Percentiles rank a stretch among this genome's conserved stretches.
Conservation (phyloP, 1,140 invertebrate genomes). For the Brachystomella parvula region DNA sequence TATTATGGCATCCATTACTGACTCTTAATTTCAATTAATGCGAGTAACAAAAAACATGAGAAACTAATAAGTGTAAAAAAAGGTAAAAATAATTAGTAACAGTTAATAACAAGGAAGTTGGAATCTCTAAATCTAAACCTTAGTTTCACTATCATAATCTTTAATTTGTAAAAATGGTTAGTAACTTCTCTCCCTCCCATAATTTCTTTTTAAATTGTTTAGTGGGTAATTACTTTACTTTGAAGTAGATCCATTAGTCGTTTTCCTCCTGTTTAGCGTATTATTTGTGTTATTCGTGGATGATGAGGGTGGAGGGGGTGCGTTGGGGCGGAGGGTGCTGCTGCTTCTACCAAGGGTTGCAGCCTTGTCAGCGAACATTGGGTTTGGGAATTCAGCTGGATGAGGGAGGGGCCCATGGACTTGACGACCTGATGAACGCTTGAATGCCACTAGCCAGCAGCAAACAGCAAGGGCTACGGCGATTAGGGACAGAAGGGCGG, state of each 20-base stretch:
- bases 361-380: constrained; percentile 46
- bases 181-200: not conserved
- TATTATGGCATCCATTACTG: constrained; percentile 12
- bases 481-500: constrained; percentile 78
- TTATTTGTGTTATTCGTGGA: not conserved
- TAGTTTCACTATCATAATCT: not conserved
- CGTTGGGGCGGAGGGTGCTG: not conserved
- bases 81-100: not conserved
- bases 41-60: not conserved
- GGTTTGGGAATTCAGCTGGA: constrained; percentile 89
- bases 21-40: not conserved
- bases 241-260: not conserved
- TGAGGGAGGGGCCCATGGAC: constrained; percentile 76
- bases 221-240: not conserved
- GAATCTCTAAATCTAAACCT: not conserved
- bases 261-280: not conserved
- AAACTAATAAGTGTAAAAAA: not conserved
- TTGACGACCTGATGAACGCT: constrained; percentile 45
- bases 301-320: too few relatives aligned
- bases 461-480: constrained; percentile 88
- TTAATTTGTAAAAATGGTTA: not conserved
- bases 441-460: constrained; percentile 85
- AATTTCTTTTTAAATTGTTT: too few relatives aligned
- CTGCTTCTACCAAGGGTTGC: not conserved
- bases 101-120: too few relatives aligned